Percentiles rank a stretch among this genome's conserved stretches.
These are phyloP conservation scores for Nylanderia fulva DNA, from an alignment of 1,140 invertebrate species.

Conservation along the genomic window DNA sequence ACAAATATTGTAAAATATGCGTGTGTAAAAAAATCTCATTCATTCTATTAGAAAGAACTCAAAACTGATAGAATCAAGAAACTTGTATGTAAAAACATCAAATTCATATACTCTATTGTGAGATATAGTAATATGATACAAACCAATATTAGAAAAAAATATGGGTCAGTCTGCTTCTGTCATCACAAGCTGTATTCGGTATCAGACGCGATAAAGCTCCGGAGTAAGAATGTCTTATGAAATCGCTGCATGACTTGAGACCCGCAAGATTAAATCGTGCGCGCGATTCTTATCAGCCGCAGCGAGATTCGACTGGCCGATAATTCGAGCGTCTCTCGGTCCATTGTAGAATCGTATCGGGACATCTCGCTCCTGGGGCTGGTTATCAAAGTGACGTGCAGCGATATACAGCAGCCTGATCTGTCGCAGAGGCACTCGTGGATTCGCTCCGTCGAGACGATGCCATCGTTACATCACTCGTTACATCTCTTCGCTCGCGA, in stretches of 20 bases:
- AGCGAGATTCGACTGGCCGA: conserved; percentile 1
- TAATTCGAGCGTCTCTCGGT: not conserved
- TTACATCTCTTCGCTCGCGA: not conserved
- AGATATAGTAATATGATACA: too few species aligned
- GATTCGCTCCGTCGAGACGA: not conserved
- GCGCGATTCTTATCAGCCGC: conserved; percentile 7
- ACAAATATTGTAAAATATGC: not conserved
- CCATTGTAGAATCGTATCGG: not conserved
- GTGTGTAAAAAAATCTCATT: not conserved
- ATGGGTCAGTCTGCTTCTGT: too few species aligned
- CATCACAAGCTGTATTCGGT: too few species aligned
- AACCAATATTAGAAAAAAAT: too few species aligned
- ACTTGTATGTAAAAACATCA: not conserved
- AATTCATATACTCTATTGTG: too few species aligned
- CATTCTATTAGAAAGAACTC: not conserved
- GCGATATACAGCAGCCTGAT: not conserved
- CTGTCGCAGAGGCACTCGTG: not conserved
- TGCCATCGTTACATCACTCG: not conserved
- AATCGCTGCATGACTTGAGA: not conserved
- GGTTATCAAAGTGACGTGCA: not conserved
- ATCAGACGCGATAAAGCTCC: not conserved
- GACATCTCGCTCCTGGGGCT: not conserved
- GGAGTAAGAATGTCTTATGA: not conserved
- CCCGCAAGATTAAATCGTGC: conserved; percentile 5
- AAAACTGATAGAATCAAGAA: not conserved